A percentile compares a stretch with the other conserved stretches of the same genome.
Conservation (phyloP, 2,888 invertebrate species). For the Crossocerus cetratus region DNA sequence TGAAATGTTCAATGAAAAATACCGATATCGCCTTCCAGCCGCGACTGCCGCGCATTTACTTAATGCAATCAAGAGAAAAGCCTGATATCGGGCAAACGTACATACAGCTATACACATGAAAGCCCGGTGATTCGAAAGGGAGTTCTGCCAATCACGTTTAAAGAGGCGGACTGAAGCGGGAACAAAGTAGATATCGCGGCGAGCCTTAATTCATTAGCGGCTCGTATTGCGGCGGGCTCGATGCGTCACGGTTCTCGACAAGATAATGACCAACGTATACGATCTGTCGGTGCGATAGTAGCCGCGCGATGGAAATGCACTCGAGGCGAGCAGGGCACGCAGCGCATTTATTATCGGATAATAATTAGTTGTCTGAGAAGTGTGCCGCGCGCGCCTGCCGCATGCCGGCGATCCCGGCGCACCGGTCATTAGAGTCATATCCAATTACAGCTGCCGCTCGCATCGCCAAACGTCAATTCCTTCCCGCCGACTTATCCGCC, state of each 20-base stretch:
- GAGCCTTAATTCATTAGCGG: conserved; percentile 3
- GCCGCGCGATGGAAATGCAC: not conserved
- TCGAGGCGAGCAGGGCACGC: not conserved
- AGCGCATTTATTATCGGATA: conserved; percentile 25
- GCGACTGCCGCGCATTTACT: no score
- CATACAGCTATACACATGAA: not conserved
- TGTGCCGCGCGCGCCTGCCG: conserved; percentile 8
- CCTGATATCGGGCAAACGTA: no score
- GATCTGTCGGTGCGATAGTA: not conserved
- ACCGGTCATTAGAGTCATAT: conserved; percentile 30
- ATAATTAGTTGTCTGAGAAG: conserved; percentile 35
- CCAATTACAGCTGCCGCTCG: conserved; percentile 23
- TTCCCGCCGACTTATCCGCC: conserved; percentile 1
- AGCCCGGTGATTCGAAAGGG: no score
- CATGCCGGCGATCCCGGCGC: conserved; percentile 19
- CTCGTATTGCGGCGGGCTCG: not conserved
- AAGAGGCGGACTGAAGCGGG: no score
- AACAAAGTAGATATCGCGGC: not conserved
- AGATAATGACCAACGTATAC: not conserved
- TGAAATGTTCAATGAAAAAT: no score
- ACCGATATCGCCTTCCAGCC: no score
- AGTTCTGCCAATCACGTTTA: no score
- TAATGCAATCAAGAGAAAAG: no score
- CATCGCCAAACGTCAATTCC: not conserved
- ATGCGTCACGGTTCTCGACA: not conserved